Conservation (phyloP, 1,140 invertebrate genomes). For the Diprion similis region DNA sequence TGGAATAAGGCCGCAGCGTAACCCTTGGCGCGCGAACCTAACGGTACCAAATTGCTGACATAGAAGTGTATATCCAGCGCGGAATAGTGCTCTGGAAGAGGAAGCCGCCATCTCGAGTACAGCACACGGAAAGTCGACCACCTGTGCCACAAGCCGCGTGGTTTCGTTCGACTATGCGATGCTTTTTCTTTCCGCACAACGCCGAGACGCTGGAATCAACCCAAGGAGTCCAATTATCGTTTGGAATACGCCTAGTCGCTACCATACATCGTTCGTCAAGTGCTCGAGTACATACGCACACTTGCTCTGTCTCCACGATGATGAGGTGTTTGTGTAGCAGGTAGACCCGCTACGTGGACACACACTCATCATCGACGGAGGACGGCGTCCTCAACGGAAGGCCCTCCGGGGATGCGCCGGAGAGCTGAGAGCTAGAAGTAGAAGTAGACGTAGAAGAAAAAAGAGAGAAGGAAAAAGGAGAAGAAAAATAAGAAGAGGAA, state of each 20-base stretch:
- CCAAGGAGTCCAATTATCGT: conserved; percentile 2
- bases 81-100: no score
- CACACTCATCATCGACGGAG: background rate
- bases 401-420: conserved; percentile 22
- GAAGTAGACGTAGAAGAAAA: background rate
- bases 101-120: no score
- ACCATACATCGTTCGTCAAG: background rate
- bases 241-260: background rate
- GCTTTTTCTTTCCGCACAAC: background rate
- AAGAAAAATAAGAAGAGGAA: conserved; percentile 29
- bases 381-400: conserved; percentile 10
- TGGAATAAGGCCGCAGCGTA: no score
- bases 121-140: background rate
- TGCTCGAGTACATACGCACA: no score
- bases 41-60: no score
- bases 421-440: conserved; percentile 12
- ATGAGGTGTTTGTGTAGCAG: no score
- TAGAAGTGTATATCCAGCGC: no score
- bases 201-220: background rate
- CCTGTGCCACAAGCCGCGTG: background rate
- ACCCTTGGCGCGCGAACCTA: no score
- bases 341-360: background rate
- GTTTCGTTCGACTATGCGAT: background rate
- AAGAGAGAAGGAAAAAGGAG: conserved; percentile 23
- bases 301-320: no score